A percentile compares a stretch with the other conserved stretches of the same genome.
These are phyloP conservation scores for Diabrotica balteata DNA, from an alignment of 2,888 invertebrate genomes.

Conservation along the genomic window DNA sequence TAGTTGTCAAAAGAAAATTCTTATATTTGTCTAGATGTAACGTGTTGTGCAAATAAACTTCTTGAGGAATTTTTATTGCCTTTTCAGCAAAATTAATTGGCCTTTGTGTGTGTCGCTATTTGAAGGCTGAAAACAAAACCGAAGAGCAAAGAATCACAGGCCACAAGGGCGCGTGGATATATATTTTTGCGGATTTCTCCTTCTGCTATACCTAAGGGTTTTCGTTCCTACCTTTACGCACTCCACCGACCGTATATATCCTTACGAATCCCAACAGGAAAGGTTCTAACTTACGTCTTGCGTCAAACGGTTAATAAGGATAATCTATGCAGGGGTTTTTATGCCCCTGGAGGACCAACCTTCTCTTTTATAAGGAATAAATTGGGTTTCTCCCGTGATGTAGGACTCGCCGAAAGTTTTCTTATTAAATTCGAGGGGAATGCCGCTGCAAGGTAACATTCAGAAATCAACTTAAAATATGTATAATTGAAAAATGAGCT, in stretches of 20 bases:
- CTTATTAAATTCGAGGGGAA: constrained; percentile 24
- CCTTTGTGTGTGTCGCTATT: neutral
- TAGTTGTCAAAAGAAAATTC: too few species aligned
- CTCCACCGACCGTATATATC: constrained; percentile 29
- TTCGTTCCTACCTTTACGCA: constrained; percentile 33
- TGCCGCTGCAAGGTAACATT: constrained; percentile 6
- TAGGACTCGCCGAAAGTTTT: constrained; percentile 30
- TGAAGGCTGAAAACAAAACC: constrained; percentile 1
- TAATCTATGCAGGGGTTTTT: constrained; percentile 38
- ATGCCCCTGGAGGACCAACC: constrained; percentile 26
- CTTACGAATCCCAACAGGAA: constrained; percentile 31
- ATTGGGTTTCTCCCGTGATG: constrained; percentile 31
- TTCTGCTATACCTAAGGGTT: constrained; percentile 24
- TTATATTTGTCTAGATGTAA: too few species aligned
- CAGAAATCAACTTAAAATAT: constrained; percentile 4
- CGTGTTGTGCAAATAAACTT: too few species aligned
- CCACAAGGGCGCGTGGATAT: neutral
- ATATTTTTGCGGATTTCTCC: constrained; percentile 21
- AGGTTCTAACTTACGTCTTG: constrained; percentile 34
- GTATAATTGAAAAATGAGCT: constrained; percentile 10
- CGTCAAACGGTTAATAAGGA: constrained; percentile 39
- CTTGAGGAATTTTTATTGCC: too few species aligned
- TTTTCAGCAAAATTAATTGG: neutral
- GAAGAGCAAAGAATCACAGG: constrained; percentile 3
- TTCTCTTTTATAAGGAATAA: constrained; percentile 33